Base-by-base conservation (phyloP, 2,888 invertebrate genomes). In the Seira musarum region DNA sequence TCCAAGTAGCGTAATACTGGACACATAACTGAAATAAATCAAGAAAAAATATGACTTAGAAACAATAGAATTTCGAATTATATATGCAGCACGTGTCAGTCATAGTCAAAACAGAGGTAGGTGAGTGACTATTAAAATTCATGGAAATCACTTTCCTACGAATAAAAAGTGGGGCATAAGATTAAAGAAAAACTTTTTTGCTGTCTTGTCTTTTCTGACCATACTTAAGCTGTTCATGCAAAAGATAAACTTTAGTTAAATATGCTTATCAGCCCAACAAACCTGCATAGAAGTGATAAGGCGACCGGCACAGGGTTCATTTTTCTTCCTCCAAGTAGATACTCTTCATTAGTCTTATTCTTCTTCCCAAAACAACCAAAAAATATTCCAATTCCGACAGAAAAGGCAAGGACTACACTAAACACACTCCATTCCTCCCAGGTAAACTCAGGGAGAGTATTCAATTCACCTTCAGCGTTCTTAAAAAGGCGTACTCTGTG, bases 271-370 rank as follows among this genome's bases (percentile, higher is more conserved):
- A n/a, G n/a, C n/a, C n/a, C n/a, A n/a, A n/a, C 40, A 40, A 8
- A 93, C 93, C 93, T 95, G 63, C 96, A 96, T 46, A 95, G 94
- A 71, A 97, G 90, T 69, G 96, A 96, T 89, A 97, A 91, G 0
- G 97, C 95, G 90, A 96, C 96, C 0, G 97, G 97, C 82, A 96
- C 92, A 0, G 96, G 93, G 24, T 93, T 93, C 95, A 96, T 95
- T 25, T 92, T 92, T 2, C 95, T 93, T 2, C 93, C 93, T 0
- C 96, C 96, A 40, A 96, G 91, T 13, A 96, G 90, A 84, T 96
- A 94, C 87, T 96, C 96, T 83, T 92, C 91, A 79, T 93, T 93
- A 0, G 92, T 92, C 72, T 92, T 92, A 87, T 94, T 93, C 87
- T 93, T 93, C 74, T 93, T 92, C 2, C 93, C 92, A 87, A 93